phyloP scores from a whole-genome alignment of 2,888 invertebrate species.

The Hermaeophaga mercurialis region DNA sequence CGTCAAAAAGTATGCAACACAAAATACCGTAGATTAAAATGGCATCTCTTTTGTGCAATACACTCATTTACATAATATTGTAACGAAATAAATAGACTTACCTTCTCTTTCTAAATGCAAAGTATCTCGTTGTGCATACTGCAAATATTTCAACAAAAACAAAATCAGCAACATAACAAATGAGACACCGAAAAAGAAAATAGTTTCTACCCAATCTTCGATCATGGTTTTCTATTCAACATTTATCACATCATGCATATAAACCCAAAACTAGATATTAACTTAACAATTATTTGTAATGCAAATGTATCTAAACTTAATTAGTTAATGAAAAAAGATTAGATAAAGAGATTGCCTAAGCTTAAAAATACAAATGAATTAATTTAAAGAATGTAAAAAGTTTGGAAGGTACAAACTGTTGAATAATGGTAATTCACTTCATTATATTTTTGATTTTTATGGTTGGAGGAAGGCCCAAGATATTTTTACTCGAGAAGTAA shows the following conservation, averaged over 20 bases:
- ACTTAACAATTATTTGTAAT: constrained; percentile 2
- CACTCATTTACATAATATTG: too few species aligned
- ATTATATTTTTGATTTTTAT: too few species aligned
- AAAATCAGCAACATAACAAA: constrained; percentile 28
- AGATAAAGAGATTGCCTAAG: constrained; percentile 16
- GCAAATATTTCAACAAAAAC: constrained; percentile 27
- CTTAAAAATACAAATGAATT: neutral
- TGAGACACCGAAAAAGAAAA: constrained; percentile 26
- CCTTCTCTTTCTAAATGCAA: constrained; percentile 5
- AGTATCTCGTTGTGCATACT: constrained; percentile 23
- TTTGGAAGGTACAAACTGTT: too few species aligned
- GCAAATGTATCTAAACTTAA: neutral
- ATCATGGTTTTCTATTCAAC: constrained; percentile 1
- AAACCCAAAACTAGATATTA: neutral
- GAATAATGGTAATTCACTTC: too few species aligned
- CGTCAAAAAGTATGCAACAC: too few species aligned
- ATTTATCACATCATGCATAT: neutral
- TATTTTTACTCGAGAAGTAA: too few species aligned
- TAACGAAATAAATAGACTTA: too few species aligned
- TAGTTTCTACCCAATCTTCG: constrained; percentile 21
- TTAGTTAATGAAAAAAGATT: constrained; percentile 3
- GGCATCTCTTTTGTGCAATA: too few species aligned
- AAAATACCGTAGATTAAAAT: too few species aligned
- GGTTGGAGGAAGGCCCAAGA: too few species aligned
- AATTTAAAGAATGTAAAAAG: neutral